Evolutionary conservation across 2,113 vertebrate genomes (phyloP).

Genomic region (Mesembrinibis cayennensis): DNA sequence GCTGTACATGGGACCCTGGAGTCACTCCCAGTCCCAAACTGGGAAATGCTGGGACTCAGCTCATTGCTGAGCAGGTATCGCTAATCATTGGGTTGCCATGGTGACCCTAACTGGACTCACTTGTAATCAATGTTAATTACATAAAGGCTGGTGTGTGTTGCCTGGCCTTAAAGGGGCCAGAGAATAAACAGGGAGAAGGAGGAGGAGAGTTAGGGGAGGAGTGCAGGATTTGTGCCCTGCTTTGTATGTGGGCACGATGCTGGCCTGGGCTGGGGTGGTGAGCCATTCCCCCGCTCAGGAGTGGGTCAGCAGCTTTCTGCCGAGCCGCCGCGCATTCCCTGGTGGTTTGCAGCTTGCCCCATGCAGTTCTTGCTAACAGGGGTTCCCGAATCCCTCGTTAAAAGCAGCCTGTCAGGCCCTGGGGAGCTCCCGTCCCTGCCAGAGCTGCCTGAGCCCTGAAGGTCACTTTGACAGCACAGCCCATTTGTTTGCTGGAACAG

Average conservation of each 20-base stretch:
- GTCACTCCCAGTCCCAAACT: not conserved
- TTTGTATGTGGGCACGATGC: rapidly evolving
- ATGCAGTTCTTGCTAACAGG: not conserved
- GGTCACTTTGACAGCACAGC: not conserved
- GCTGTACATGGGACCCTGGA: rapidly evolving
- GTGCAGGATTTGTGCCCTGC: rapidly evolving
- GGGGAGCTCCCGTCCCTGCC: not conserved
- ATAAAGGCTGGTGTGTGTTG: not conserved
- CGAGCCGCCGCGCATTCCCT: rapidly evolving
- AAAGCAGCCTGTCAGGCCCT: not conserved
- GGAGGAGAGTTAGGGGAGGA: not conserved
- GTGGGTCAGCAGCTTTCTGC: not conserved
- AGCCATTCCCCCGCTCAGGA: rapidly evolving
- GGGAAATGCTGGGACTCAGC: not conserved
- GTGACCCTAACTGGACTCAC: not conserved
- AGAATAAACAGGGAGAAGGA: not conserved
- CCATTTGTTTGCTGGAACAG: not conserved
- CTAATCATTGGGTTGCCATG: slow-evolving; percentile 32
- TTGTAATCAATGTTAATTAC: slow-evolving; percentile 57
- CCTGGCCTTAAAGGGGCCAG: not conserved
- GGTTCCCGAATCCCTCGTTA: not conserved
- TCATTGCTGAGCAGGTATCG: not conserved
- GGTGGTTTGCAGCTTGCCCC: not conserved
- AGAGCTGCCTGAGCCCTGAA: not conserved
- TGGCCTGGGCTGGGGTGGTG: rapidly evolving